phyloP scores from a whole-genome alignment of 2,113 vertebrate species.

The Alexandromys fortis region DNA sequence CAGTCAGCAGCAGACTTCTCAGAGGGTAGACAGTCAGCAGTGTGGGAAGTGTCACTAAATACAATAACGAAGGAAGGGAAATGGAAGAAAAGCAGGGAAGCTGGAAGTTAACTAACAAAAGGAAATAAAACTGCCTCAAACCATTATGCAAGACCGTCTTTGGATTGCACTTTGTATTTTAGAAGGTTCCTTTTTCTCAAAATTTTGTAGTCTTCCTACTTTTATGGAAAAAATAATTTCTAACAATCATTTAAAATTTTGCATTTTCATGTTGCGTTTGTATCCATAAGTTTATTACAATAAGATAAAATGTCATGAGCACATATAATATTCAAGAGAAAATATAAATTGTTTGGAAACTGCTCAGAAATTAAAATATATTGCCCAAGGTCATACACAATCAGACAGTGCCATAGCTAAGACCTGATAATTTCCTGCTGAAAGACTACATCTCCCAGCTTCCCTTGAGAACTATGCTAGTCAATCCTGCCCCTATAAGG shows the following conservation, averaged over 20 bases:
- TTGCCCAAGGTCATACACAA: background rate
- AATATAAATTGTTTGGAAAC: background rate
- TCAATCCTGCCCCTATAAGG: background rate
- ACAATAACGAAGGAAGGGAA: background rate
- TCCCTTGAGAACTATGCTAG: fast-evolving
- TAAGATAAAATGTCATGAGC: background rate
- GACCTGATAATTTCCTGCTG: background rate
- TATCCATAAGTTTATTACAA: background rate
- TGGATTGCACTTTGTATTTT: background rate
- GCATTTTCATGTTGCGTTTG: background rate
- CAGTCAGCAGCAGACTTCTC: background rate
- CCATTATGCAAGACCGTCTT: too few relatives aligned
- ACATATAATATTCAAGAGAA: background rate
- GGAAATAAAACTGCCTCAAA: background rate
- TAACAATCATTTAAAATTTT: background rate
- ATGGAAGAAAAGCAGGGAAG: background rate
- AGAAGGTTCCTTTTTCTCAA: background rate
- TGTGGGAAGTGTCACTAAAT: background rate
- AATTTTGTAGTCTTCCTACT: background rate
- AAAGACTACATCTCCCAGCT: background rate
- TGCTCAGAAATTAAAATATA: background rate
- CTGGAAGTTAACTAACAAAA: too few relatives aligned
- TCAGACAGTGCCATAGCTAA: background rate
- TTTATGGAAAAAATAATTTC: background rate
- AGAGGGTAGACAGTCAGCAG: background rate